A percentile compares a stretch with the other conserved stretches of the same genome.
Evolutionary conservation across 2,113 vertebrate species (phyloP).

Genomic region (Ceyx cyanopectus): DNA sequence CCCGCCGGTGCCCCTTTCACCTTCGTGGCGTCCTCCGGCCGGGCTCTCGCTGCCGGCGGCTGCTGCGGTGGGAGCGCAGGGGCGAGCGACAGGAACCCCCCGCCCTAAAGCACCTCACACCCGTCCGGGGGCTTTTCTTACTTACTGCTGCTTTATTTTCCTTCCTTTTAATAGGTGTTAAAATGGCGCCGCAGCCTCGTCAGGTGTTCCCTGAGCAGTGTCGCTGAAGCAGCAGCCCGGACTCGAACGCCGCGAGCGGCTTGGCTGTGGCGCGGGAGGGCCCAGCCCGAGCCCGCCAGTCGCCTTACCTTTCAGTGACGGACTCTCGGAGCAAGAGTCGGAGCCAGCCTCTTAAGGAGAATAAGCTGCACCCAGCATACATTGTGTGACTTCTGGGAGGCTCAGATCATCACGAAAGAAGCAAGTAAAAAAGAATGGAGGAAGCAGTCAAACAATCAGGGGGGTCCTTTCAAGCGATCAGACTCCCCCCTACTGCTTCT

Average conservation of each 20-base stretch:
- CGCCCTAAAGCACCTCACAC: too few species aligned
- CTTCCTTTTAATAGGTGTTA: background rate
- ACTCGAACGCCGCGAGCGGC: background rate
- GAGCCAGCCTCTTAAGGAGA: background rate
- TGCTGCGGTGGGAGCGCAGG: fast-evolving
- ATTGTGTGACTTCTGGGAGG: background rate
- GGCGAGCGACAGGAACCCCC: background rate
- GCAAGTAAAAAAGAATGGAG: background rate
- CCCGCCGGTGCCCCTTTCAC: background rate
- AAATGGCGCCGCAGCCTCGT: background rate
- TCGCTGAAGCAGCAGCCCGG: background rate
- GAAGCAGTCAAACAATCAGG: background rate
- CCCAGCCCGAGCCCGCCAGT: background rate
- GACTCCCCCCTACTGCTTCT: background rate
- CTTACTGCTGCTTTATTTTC: too few species aligned
- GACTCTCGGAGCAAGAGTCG: background rate
- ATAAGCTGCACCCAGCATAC: background rate
- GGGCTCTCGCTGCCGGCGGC: background rate
- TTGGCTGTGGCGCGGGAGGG: background rate
- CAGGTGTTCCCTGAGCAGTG: background rate
- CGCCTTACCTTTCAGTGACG: background rate
- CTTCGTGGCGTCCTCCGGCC: background rate
- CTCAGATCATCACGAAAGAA: background rate
- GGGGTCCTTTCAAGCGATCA: background rate
- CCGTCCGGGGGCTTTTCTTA: background rate